Base-by-base conservation (phyloP, 2,888 invertebrate species). In the Dolomedes plantarius region DNA sequence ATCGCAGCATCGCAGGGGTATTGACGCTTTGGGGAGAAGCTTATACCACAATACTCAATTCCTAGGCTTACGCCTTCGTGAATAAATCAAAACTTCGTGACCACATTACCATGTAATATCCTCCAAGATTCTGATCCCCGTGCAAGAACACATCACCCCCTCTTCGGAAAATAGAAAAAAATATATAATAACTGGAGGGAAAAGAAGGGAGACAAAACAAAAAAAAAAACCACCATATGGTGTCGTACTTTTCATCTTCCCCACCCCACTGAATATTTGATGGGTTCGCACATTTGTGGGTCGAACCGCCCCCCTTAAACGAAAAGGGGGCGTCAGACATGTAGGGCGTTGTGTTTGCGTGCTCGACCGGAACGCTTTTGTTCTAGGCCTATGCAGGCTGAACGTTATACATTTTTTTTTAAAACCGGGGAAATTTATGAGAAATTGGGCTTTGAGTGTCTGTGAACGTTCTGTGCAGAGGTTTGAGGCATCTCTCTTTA, bases 31-130 rank as follows among this genome's bases (percentile, higher is more conserved):
- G n/a, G n/a, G n/a, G n/a, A n/a, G n/a, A n/a, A n/a, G n/a, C n/a
- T n/a, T 7, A 5, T 36, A 36, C 36, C 36, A 9, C 9, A 46
- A 16, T 16, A 2, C 13, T 46, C 2, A 9, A 16, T 46, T 46
- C 16, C 46, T 46, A 46, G 2, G 16, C 46, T 46, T 46, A 11
- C 29, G 16, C n/a, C 65, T 56, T 65, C 69, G 56, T 75, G 64
- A 82, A 82, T 75, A 75, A 82, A 82, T 82, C 75, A 82, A 82
- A 75, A 75, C 82, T 76, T 82, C 65, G 71, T 76, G 28, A 76
- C 82, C 82, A 19, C 82, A 82, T 82, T 76, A 72, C 82, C 76
- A 82, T 82, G 82, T 71, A 76, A 82, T 82, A 76, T 82, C 76
- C 64, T 64, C 73, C 32, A 41, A 81, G 67, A 74, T 69, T 75